These are phyloP conservation scores for Cheirogaleus medius DNA, from an alignment of 2,113 vertebrate species.

Conservation along the genomic window DNA sequence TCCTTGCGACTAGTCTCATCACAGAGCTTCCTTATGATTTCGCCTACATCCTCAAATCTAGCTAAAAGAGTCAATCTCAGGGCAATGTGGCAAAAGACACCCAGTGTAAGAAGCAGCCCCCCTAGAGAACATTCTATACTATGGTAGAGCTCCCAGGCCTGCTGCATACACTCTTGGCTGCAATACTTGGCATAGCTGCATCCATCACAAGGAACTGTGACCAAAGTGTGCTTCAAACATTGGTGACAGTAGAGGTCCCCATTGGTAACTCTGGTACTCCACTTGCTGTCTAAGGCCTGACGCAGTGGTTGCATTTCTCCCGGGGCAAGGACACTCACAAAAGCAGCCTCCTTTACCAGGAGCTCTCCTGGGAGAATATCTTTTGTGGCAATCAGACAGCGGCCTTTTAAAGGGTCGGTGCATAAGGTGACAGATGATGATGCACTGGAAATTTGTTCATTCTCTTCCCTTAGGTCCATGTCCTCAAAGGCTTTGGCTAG, in stretches of 20 bases:
- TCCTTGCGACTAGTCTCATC: background rate
- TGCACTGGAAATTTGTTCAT: conserved; percentile 65
- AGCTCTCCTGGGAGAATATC: conserved; percentile 89
- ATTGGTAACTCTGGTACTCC: conserved; percentile 68
- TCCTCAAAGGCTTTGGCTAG: background rate
- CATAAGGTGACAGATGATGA: conserved; percentile 83
- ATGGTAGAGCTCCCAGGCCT: conserved; percentile 92
- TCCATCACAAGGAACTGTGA: conserved; percentile 86
- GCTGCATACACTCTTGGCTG: conserved; percentile 84
- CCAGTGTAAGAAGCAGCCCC: conserved; percentile 86
- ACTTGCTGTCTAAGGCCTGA: background rate
- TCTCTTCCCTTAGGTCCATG: conserved; percentile 72
- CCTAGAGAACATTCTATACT: conserved; percentile 90
- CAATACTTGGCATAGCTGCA: conserved; percentile 95
- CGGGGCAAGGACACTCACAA: conserved; percentile 91
- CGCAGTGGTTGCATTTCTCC: conserved; percentile 71
- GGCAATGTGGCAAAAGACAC: conserved; percentile 91
- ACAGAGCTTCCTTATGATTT: conserved; percentile 52
- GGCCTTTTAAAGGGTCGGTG: conserved; percentile 87
- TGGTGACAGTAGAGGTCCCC: conserved; percentile 90
- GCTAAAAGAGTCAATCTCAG: conserved; percentile 90
- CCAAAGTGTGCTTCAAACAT: conserved; percentile 87
- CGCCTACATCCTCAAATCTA: conserved; percentile 82
- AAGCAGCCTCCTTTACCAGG: conserved; percentile 91
- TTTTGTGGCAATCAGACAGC: conserved; percentile 88